Evolutionary conservation across 2,797 vertebrate species (phyloP).

Genomic region (Syngnathus rostellatus): DNA sequence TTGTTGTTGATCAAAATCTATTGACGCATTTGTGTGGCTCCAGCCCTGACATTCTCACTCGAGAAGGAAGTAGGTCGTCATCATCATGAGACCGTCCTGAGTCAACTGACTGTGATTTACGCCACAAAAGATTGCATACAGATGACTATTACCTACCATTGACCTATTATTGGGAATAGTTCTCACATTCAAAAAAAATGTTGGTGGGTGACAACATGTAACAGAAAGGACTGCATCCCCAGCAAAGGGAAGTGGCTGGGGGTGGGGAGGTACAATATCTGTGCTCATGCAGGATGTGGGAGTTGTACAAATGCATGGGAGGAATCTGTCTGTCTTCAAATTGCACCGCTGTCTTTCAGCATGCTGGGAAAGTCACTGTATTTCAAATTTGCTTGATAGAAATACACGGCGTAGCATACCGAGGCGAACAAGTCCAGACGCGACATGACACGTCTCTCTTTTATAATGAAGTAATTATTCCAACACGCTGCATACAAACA

Average conservation of each 20-base stretch:
- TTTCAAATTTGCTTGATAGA: background rate
- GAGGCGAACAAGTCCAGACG: background rate
- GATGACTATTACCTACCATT: background rate
- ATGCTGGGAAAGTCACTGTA: background rate
- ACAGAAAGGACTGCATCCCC: background rate
- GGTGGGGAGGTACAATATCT: background rate
- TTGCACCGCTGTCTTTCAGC: background rate
- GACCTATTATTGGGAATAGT: background rate
- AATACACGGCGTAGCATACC: background rate
- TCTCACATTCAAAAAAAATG: background rate
- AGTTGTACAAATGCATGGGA: background rate
- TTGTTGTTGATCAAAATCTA: background rate
- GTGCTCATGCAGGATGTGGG: conserved; percentile 1
- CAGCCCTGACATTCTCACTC: background rate
- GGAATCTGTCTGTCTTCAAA: conserved; percentile 1
- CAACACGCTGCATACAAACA: background rate
- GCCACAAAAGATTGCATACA: background rate
- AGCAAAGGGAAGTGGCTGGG: conserved; percentile 3
- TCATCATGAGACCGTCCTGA: conserved; percentile 4
- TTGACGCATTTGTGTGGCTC: background rate
- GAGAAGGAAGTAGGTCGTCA: conserved; percentile 5
- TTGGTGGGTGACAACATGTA: background rate
- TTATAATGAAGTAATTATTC: background rate
- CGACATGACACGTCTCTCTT: background rate
- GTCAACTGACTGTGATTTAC: background rate